These are phyloP conservation scores for Magallana nippona DNA, from an alignment of 2,888 invertebrate species.

Conservation along the genomic window DNA sequence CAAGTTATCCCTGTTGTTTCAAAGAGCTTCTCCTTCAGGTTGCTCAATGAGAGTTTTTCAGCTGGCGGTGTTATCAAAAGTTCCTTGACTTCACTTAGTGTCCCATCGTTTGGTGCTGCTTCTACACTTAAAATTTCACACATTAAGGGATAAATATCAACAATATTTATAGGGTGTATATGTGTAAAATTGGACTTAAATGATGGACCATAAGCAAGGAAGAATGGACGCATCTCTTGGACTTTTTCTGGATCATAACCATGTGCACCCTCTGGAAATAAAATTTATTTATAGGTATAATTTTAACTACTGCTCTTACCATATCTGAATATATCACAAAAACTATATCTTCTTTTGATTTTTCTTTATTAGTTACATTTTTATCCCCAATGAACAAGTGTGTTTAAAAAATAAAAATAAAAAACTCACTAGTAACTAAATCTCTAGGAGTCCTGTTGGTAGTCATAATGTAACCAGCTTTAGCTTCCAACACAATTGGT, in stretches of 20 bases:
- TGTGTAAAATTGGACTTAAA: slow-evolving; percentile 67
- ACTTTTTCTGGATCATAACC: slow-evolving; percentile 79
- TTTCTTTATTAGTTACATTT: background rate
- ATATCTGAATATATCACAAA: background rate
- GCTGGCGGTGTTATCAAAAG: slow-evolving; percentile 45
- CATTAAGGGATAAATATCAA: slow-evolving; percentile 76
- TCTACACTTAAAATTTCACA: slow-evolving; percentile 72
- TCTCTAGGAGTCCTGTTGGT: slow-evolving; percentile 32
- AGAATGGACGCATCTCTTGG: slow-evolving; percentile 85
- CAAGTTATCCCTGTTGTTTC: slow-evolving; percentile 40
- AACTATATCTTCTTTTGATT: background rate
- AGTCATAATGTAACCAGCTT: slow-evolving; percentile 62
- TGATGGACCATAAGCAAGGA: slow-evolving; percentile 84
- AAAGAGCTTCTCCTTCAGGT: background rate
- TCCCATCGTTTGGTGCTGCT: slow-evolving; percentile 73
- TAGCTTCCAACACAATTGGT: slow-evolving; percentile 69
- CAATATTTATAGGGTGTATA: slow-evolving; percentile 63
- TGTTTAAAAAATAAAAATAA: too few species aligned
- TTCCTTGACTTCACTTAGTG: slow-evolving; percentile 58
- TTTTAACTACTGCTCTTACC: background rate
- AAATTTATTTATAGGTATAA: background rate
- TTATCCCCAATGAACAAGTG: too few species aligned
- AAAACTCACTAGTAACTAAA: background rate
- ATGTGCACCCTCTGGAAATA: slow-evolving; percentile 72
- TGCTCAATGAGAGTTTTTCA: background rate